phyloP scores from a whole-genome alignment of 37 sponge, comb jelly and placozoan species.

The Aphrocallistes beatrix region DNA sequence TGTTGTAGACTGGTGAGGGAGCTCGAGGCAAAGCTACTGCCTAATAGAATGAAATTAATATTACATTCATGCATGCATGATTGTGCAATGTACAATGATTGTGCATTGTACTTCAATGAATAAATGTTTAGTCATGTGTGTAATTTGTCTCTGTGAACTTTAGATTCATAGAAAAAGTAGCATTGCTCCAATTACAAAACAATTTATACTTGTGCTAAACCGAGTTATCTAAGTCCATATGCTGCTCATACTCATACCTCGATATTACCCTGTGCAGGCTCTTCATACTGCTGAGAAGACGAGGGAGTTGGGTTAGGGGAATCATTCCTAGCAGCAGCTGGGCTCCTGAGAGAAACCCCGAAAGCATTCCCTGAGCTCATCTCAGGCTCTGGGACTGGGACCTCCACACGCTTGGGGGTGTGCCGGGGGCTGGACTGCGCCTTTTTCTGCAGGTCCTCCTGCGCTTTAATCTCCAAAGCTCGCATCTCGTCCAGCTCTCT shows the following conservation, averaged over 20 bases:
- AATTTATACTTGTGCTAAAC: too few species aligned
- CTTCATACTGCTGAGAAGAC: neutral
- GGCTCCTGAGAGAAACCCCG: neutral
- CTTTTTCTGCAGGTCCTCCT: neutral
- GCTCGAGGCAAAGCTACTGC: neutral
- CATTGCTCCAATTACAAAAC: too few species aligned
- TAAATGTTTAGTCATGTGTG: too few species aligned
- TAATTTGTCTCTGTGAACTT: too few species aligned
- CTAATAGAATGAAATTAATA: neutral
- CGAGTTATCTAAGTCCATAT: too few species aligned
- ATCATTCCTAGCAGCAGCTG: neutral
- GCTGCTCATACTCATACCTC: too few species aligned
- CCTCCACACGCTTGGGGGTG: neutral
- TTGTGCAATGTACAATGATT: too few species aligned
- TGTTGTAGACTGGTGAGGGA: neutral
- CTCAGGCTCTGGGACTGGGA: neutral
- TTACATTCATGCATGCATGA: too few species aligned
- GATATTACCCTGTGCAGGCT: neutral
- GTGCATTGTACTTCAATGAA: too few species aligned
- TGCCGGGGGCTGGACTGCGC: neutral
- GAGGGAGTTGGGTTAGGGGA: neutral
- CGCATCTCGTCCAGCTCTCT: neutral
- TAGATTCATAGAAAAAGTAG: too few species aligned
- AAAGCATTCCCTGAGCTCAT: neutral
- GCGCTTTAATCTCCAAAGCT: neutral